A percentile compares a stretch with the other conserved stretches of the same genome.
These are phyloP conservation scores for Syrphus vitripennis DNA, from an alignment of 2,888 invertebrate species.

Conservation along the genomic window DNA sequence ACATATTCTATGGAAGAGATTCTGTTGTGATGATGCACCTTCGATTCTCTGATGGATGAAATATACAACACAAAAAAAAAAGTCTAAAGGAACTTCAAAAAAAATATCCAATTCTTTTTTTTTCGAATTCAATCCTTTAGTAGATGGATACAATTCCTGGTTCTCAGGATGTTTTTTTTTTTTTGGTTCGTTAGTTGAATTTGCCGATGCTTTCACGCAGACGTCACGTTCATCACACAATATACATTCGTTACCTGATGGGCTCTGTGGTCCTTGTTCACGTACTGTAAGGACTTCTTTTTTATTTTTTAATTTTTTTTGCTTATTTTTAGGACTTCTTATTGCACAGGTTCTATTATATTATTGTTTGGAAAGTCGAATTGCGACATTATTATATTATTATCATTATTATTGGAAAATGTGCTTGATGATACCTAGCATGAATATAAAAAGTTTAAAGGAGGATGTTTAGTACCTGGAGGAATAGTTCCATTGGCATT, in stretches of 20 bases:
- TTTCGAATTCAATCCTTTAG: slow-evolving; percentile 69
- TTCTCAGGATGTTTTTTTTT: slow-evolving; percentile 47
- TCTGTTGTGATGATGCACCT: not conserved
- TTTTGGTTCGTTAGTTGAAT: slow-evolving; percentile 70
- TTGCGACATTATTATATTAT: slow-evolving; percentile 62
- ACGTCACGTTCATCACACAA: slow-evolving; percentile 64
- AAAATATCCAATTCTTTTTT: slow-evolving; percentile 52
- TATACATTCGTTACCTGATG: slow-evolving; percentile 67
- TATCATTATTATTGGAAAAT: slow-evolving; percentile 60
- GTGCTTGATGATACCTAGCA: not conserved
- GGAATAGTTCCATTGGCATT: not conserved
- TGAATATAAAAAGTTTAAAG: not conserved
- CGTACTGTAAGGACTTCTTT: slow-evolving; percentile 59
- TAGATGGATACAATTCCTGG: slow-evolving; percentile 54
- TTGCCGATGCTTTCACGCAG: slow-evolving; percentile 56
- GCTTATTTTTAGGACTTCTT: not conserved
- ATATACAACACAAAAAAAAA: not conserved
- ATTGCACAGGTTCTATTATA: slow-evolving; percentile 44
- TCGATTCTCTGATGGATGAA: not conserved
- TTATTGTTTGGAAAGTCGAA: slow-evolving; percentile 64
- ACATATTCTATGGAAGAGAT: not conserved
- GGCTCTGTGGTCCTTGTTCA: slow-evolving; percentile 65
- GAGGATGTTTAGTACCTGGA: not conserved
- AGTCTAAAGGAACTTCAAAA: slow-evolving; percentile 28
- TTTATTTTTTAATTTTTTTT: not conserved